Conservation (phyloP, 1,140 invertebrate genomes). For the Globodera ellingtonae region DNA sequence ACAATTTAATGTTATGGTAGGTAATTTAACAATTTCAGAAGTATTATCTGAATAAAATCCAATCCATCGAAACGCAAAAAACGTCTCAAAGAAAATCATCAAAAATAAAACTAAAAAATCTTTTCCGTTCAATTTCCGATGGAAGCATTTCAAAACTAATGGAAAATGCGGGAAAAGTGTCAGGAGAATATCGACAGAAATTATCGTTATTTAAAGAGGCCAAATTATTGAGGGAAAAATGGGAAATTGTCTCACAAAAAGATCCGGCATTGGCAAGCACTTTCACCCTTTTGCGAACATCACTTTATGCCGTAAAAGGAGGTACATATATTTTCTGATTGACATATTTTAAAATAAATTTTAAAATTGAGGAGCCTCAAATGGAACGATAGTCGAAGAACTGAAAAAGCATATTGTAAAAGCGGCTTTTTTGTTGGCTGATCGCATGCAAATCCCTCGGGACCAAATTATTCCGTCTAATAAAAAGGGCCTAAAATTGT, state of each 20-base stretch:
- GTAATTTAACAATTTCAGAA: too few species aligned
- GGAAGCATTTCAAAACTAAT: neutral
- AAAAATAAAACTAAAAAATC: too few species aligned
- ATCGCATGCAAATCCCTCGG: neutral
- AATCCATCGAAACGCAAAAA: too few species aligned
- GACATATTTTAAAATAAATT: neutral
- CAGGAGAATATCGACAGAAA: neutral
- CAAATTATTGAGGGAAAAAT: neutral
- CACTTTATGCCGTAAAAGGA: neutral
- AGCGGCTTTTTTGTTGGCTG: neutral
- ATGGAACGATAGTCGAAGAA: neutral
- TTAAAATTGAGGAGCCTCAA: too few species aligned
- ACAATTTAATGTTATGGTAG: too few species aligned
- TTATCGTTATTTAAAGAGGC: neutral
- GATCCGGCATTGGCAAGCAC: neutral
- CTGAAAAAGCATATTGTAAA: neutral
- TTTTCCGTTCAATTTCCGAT: neutral
- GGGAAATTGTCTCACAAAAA: neutral
- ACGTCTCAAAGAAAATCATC: too few species aligned
- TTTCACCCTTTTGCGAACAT: neutral
- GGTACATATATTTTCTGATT: neutral
- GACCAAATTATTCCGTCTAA: neutral
- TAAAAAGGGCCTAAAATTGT: neutral
- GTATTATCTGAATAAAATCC: too few species aligned
- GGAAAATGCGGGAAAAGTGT: neutral